phyloP scores from a whole-genome alignment of 2,888 invertebrate genomes.

The Trichogramma dendrolimi region DNA sequence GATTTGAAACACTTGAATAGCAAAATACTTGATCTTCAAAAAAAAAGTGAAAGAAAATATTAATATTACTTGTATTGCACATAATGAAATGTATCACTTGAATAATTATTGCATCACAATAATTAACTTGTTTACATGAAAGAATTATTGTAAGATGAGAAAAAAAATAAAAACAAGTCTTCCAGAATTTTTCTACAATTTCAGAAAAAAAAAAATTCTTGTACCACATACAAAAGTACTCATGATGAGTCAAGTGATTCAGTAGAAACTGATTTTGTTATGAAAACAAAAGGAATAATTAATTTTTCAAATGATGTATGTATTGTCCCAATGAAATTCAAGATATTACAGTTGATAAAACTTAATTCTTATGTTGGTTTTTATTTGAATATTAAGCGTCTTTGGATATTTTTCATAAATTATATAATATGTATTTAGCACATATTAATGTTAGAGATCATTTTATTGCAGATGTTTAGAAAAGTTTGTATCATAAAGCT shows the following conservation, averaged over 20 bases:
- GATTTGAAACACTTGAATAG: constrained; percentile 58
- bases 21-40: constrained; percentile 65
- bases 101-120: constrained; percentile 64
- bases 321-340: constrained; percentile 35
- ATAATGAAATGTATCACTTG: constrained; percentile 61
- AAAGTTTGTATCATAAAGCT: constrained; percentile 31
- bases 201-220: constrained; percentile 1
- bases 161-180: constrained; percentile 58
- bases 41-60: constrained; percentile 59
- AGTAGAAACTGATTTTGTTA: constrained; percentile 43
- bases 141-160: constrained; percentile 61
- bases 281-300: constrained; percentile 43
- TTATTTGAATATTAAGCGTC: constrained; percentile 58
- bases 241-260: constrained; percentile 35
- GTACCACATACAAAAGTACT: constrained; percentile 18
- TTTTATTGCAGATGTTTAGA: constrained; percentile 59
- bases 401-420: constrained; percentile 67
- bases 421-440: no score
- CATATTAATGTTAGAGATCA: constrained; percentile 78
- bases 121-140: constrained; percentile 63
- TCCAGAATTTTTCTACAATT: constrained; percentile 44
- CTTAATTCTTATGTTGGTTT: constrained; percentile 74
- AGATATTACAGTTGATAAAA: constrained; percentile 53
- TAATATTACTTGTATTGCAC: constrained; percentile 61
- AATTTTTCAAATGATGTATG: constrained; percentile 39